Conservation (phyloP, 2,113 vertebrate species). For the Pseudolaguvia tuberculata region DNA sequence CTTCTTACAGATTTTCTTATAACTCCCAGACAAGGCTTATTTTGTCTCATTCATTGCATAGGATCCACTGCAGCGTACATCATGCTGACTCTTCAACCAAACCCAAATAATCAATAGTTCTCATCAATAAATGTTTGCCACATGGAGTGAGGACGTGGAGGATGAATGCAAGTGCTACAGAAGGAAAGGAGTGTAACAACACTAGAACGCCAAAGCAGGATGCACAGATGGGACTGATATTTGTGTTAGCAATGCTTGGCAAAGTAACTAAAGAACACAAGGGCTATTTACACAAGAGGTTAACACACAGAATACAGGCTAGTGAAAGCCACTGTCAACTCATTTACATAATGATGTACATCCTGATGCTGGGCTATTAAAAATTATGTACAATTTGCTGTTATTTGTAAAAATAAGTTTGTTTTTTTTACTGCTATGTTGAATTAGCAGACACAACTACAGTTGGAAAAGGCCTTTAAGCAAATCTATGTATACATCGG, state of each 20-base stretch:
- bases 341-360: conserved; percentile 1
- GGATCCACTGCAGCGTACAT: background rate
- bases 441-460: background rate
- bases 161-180: background rate
- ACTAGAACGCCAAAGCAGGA: background rate
- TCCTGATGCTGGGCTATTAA: background rate
- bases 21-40: background rate
- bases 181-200: background rate
- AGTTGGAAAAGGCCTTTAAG: background rate
- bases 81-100: background rate
- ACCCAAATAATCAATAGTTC: background rate
- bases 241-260: conserved; percentile 11
- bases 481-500: background rate
- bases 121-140: background rate
- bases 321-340: background rate
- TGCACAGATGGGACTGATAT: background rate
- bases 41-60: background rate
- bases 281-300: conserved; percentile 4
- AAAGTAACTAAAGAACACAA: conserved; percentile 13
- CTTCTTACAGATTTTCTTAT: background rate
- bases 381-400: background rate
- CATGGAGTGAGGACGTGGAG: background rate
- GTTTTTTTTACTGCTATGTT: background rate
- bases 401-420: background rate
- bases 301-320: background rate